Evolutionary conservation across 2,888 invertebrate genomes (phyloP), one percentile per base, ranked within the genome.

Genomic region (Coelogynopora nodosa): DNA sequence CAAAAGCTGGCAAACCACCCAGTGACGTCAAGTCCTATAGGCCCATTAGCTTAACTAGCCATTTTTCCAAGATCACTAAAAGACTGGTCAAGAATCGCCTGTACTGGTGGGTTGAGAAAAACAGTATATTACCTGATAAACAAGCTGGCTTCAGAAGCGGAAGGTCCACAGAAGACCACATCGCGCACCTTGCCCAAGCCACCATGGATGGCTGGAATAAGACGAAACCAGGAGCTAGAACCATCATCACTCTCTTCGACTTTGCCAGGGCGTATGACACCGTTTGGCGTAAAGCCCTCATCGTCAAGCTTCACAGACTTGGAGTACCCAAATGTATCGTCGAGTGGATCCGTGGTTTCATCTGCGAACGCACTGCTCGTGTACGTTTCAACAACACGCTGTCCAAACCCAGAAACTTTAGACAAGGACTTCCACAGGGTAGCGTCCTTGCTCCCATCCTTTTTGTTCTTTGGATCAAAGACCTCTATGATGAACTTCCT

Each of bases 371-470:
- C 18, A n/a, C 27, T 2, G 74, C 74, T 26, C 5, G 23, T n/a
- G 74, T 74, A 10, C 5, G 27, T n/a, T n/a, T 74, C 74, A 74
- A 74, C 74, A 74, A 74, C 18, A 13, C 74, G 18, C 23, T 74
- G 18, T 74, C 74, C 2, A 74, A 74, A 74, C 74, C 74, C 18
- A 10, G 27, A n/a, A 74, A 74, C 74, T 74, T 23, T 23, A 10
- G 27, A 2, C 74, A 49, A 74, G 74, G 74, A 74, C 74, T 74
- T n/a, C 27, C 74, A n/a, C 74, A 74, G 74, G 74, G 74, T 74
- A 74, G 74, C 74, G 27, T 74, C 2, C 74, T 74, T 13, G 74
- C 74, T 26, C 74, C 74, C 23, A 5, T 74, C 27, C 74, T 74
- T 26, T 74, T 74, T 23, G 18, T 74, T 10, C 5, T 23, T 23